Conservation (phyloP, 2,888 invertebrate genomes). For the Himalopsyche tibetana region DNA sequence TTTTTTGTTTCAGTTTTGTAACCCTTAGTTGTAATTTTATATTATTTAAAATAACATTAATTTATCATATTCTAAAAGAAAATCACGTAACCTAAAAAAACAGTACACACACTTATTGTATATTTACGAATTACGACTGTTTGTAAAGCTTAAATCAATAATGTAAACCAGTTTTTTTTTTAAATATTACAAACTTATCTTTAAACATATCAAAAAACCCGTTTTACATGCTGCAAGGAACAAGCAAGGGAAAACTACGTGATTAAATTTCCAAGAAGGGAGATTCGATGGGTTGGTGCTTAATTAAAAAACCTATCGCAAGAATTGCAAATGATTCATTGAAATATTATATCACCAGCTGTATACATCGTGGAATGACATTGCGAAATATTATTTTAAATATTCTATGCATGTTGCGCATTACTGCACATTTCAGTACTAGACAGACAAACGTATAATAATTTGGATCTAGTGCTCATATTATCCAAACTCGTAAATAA, state of each 20-base stretch:
- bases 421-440: background rate
- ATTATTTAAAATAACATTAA: too few relatives aligned
- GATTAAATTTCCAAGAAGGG: slow-evolving; percentile 26
- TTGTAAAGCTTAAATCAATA: background rate
- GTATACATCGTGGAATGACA: background rate
- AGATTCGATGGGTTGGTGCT: background rate
- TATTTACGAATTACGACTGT: background rate
- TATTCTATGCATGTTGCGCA: slow-evolving; percentile 19
- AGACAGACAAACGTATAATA: background rate
- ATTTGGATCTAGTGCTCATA: background rate
- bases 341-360: background rate
- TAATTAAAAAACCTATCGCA: background rate
- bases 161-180: background rate
- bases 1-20: too few relatives aligned
- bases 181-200: background rate
- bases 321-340: slow-evolving; percentile 6
- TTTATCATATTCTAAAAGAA: too few relatives aligned
- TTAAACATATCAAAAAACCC: slow-evolving; percentile 5
- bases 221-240: background rate
- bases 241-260: background rate
- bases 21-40: too few relatives aligned
- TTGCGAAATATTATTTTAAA: background rate
- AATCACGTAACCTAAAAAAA: too few relatives aligned
- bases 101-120: too few relatives aligned
- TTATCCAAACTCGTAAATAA: slow-evolving; percentile 2